Evolutionary conservation across 1,140 invertebrate species (phyloP), one percentile per base, ranked within the genome.

Genomic region (Euglossa dilemma): DNA sequence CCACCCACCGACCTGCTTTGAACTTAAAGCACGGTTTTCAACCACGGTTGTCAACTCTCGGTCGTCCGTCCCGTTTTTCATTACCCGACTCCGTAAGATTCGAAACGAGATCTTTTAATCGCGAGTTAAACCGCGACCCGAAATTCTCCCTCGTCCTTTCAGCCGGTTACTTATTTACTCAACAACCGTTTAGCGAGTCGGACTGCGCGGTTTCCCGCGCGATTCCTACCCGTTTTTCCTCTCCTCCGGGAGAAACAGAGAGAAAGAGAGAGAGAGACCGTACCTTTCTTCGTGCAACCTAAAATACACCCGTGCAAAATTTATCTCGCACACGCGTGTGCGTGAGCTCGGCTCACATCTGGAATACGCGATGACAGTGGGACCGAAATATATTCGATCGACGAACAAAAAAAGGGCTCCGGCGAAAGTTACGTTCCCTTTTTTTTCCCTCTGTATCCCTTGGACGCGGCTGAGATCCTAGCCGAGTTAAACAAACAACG

Each of bases 331-430:
- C 71, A 54, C 54, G 52, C 74, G 66, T 78, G 50, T 61, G 74
- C 54, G 47, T 25, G 80, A 73, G 56, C 50, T 36, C 23, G 23
- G 70, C 76, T 73, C 80, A 67, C 85, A 86, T 86, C 85, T 86
- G 85, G 85, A 76, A 84, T 84, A 86, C 85, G 85, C 76, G 85
- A 86, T 86, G 85, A 86, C 85, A 86, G 85, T 86, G 82, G 75
- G 82, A 86, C 85, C 70, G 82, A 86, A 86, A 86, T 86, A 86
- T 86, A 86, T 84, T 71, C 75, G 74, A 84, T 84, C 64, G 63
- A 84, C 74, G 81, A 86, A 75, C 81, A 86, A 84, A 86, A 86
- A 85, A 75, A 43, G 20, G 14, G 43, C 56, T 18, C 28, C 66
- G 66, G 5, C 79, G 25, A 82, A 82, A 82, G 50, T 76, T 63